Conservation (phyloP, 2,113 vertebrate species). For the Tragelaphus imberbis region DNA sequence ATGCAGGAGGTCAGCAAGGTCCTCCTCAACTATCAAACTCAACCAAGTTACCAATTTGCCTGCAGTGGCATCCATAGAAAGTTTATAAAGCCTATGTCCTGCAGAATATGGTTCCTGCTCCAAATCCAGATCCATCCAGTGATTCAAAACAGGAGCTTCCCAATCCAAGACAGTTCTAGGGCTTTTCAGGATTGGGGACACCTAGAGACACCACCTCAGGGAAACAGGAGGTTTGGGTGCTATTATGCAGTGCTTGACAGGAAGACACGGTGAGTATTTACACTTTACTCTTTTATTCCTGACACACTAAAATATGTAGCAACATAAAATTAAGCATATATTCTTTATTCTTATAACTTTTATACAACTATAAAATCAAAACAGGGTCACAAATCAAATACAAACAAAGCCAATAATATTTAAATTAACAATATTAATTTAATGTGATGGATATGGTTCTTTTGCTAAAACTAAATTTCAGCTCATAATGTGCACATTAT, state of each 20-base stretch:
- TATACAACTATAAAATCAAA: constrained; percentile 34
- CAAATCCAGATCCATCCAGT: not conserved
- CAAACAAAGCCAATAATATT: constrained; percentile 42
- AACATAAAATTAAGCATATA: constrained; percentile 18
- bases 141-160: not conserved
- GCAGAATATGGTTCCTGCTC: not conserved
- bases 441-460: constrained; percentile 24
- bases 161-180: not conserved
- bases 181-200: not conserved
- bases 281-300: not conserved
- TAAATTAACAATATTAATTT: constrained; percentile 53
- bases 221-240: not conserved
- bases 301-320: not conserved
- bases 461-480: constrained; percentile 42
- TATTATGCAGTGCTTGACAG: not conserved
- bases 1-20: not conserved
- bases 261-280: not conserved
- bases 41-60: not conserved
- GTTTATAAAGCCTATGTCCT: not conserved
- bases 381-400: constrained; percentile 38
- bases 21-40: not conserved
- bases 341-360: constrained; percentile 8
- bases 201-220: not conserved
- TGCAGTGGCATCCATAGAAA: not conserved
- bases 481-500: not conserved